Conservation (phyloP, 1,140 invertebrate species). For the Cotesia glomerata region DNA sequence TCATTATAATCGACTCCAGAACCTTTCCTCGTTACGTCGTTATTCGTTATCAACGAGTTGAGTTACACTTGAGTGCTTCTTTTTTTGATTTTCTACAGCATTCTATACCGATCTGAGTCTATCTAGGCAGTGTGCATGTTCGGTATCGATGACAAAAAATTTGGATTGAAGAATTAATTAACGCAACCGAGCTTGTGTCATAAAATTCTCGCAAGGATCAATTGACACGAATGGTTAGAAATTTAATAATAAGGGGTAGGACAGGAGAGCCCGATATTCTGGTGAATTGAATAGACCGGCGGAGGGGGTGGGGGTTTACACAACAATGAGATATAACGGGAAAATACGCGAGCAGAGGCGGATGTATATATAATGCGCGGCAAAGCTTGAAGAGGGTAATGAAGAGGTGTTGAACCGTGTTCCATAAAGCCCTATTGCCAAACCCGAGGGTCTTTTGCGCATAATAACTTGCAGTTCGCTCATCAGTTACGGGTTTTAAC, state of each 20-base stretch:
- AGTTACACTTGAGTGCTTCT: no score
- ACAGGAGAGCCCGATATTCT: background rate
- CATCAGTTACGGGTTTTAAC: slow-evolving; percentile 63
- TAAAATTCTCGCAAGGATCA: slow-evolving; percentile 11
- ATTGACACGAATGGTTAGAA: slow-evolving; percentile 19
- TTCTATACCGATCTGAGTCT: no score
- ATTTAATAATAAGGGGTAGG: slow-evolving; percentile 21
- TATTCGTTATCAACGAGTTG: no score
- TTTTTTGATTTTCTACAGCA: no score
- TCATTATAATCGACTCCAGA: no score
- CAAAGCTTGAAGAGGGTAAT: slow-evolving; percentile 55
- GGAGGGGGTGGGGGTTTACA: no score
- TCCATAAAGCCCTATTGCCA: slow-evolving; percentile 48
- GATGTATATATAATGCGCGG: slow-evolving; percentile 1
- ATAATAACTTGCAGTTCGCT: slow-evolving; percentile 61
- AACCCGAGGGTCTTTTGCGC: slow-evolving; percentile 52
- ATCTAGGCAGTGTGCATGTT: no score
- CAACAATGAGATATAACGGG: slow-evolving; percentile 1
- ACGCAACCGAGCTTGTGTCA: no score
- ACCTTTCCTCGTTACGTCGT: no score
- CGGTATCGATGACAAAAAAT: no score
- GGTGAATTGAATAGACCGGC: background rate
- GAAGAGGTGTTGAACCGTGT: slow-evolving; percentile 63
- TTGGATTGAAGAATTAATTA: no score
- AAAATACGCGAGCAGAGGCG: background rate